phyloP scores from a whole-genome alignment of 2,113 vertebrate genomes.

The Thomomys bottae region DNA sequence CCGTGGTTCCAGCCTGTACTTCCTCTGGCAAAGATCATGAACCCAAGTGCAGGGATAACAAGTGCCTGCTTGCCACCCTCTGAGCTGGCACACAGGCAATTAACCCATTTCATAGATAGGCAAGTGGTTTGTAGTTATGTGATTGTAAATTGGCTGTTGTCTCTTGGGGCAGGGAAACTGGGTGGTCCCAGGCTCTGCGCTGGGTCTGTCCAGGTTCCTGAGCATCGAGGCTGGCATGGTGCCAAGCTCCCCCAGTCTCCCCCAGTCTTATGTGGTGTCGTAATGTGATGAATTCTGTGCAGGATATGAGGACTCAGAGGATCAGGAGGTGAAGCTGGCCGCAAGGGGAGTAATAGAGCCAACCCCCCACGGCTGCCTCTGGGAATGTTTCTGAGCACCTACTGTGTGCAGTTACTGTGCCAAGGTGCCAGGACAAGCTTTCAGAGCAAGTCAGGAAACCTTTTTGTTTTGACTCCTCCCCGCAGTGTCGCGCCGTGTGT shows the following conservation, averaged over 20 bases:
- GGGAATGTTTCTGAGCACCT: neutral
- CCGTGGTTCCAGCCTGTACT: neutral
- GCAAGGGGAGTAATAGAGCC: neutral
- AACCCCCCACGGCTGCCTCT: neutral
- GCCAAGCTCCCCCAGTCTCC: neutral
- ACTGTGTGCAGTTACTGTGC: neutral
- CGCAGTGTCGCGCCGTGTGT: conserved; percentile 91
- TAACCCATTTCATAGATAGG: conserved; percentile 3
- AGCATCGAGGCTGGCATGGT: neutral
- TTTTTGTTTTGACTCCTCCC: fast-evolving
- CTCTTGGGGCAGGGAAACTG: neutral
- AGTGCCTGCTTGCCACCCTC: neutral
- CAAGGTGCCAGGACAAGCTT: too few relatives aligned
- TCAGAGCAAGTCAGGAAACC: neutral
- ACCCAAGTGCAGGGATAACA: fast-evolving
- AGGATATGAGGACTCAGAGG: neutral
- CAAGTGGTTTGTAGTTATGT: neutral
- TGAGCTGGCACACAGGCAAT: neutral
- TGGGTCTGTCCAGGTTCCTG: neutral
- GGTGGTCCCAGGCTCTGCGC: neutral
- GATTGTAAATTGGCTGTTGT: neutral
- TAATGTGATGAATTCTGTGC: neutral
- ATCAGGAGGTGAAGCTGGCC: neutral
- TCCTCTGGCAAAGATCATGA: neutral
- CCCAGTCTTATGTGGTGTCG: fast-evolving